Evolutionary conservation across 2,888 invertebrate genomes (phyloP).

Genomic region (Gryllus longicercus): DNA sequence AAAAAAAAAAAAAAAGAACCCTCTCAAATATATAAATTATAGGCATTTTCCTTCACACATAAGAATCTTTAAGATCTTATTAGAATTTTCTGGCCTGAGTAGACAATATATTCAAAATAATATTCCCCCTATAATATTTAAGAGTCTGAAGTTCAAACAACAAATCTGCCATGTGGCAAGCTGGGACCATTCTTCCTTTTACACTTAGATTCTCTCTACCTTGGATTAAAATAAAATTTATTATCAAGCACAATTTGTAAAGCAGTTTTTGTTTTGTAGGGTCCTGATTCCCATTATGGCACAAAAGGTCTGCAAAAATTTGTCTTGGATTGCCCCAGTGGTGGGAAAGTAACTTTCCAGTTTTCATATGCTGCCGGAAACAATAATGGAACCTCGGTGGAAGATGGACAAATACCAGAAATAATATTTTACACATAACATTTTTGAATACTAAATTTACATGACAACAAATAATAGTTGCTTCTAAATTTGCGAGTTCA

Average conservation of each 20-base stretch:
- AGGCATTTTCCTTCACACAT: too few species aligned
- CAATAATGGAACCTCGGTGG: constrained; percentile 81
- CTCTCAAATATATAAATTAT: too few species aligned
- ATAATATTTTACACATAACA: constrained; percentile 67
- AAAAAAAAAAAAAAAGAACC: too few species aligned
- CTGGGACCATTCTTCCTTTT: neutral
- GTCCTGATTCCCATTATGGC: constrained; percentile 84
- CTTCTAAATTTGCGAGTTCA: too few species aligned
- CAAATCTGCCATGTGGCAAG: neutral
- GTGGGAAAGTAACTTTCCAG: constrained; percentile 74
- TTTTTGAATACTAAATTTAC: too few species aligned
- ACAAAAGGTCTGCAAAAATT: constrained; percentile 74
- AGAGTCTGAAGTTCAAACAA: too few species aligned
- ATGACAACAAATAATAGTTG: too few species aligned
- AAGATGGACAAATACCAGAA: constrained; percentile 84
- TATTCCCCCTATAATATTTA: too few species aligned
- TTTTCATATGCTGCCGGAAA: constrained; percentile 83
- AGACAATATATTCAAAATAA: too few species aligned
- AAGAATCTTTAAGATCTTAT: too few species aligned
- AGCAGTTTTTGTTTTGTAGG: constrained; percentile 52
- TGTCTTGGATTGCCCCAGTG: constrained; percentile 68
- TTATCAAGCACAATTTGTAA: neutral
- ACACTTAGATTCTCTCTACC: too few species aligned
- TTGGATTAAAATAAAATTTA: neutral
- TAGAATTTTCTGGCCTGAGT: too few species aligned